Evolutionary conservation across 2,797 vertebrate genomes (phyloP), one percentile per base, ranked within the genome.

Genomic region (Nannoperca australis): DNA sequence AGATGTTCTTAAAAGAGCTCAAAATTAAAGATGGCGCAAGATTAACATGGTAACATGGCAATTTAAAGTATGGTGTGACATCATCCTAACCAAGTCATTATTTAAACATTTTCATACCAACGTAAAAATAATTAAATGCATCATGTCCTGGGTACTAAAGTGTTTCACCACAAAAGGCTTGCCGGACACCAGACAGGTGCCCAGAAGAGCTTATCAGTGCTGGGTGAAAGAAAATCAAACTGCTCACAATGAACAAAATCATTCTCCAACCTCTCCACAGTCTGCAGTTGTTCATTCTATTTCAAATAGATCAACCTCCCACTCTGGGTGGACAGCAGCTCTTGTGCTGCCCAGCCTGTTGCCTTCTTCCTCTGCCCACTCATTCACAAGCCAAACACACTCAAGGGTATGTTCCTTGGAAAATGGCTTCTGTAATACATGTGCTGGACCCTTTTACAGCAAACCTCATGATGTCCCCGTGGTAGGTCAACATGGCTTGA

Each of bases 291-390:
- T 53, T 34, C 79, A 45, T 58, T 67, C 47, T 50, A 59, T 68
- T 78, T 60, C 20, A 60, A 34, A 83, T 88, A 75, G 80, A 85
- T 78, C 77, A 82, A 24, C 73, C 77, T 80, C 77, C 77, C 74
- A 84, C 82, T 65, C 51, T 50, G 76, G 79, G 63, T 81, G 80
- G 70, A 85, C 71, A 8, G 80, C 40, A 62, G 68, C 78, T 73
- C 70, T 7, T 70, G 53, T 40, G 30, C 78, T 62, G 56, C 65
- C 61, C 68, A 55, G 72, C 63, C 22, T n/a, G 36, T 49, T 62
- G 54, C 40, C 30, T 67, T 50, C 56, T 70, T 73, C 78, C 58
- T 53, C 83, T 62, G 2, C 78, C 83, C 75, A 78, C 77, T 81
- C 40, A 10, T 64, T 73, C 72, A 60, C 61, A 44, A 66, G 40